These are phyloP conservation scores for Columba livia DNA, from an alignment of 2,113 vertebrate genomes.

Conservation along the genomic window DNA sequence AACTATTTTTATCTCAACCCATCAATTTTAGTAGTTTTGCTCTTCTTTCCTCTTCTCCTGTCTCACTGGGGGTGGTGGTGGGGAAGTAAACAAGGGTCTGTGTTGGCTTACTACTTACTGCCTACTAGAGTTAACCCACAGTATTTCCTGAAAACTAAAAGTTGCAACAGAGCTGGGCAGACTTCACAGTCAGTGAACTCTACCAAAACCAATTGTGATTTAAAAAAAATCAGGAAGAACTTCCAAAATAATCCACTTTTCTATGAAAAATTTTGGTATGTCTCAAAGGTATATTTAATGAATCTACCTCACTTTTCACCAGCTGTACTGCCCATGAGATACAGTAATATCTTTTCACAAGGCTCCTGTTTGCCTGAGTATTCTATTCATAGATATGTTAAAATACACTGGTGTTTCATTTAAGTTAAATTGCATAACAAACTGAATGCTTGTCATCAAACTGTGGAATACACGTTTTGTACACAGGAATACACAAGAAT, in stretches of 20 bases:
- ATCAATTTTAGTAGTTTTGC: background rate
- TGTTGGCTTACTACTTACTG: background rate
- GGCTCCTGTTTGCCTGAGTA: background rate
- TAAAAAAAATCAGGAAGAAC: background rate
- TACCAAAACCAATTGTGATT: background rate
- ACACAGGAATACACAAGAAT: background rate
- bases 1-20: background rate
- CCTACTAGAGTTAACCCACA: background rate
- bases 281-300: background rate
- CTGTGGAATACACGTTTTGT: background rate
- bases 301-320: background rate
- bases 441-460: background rate
- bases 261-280: background rate
- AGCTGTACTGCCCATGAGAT: background rate
- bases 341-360: background rate
- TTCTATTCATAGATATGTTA: background rate
- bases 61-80: too few species aligned
- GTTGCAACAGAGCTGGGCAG: background rate
- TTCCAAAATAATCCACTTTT: background rate
- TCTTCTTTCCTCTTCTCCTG: background rate
- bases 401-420: background rate
- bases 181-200: background rate
- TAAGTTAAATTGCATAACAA: background rate
- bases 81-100: rapidly evolving
- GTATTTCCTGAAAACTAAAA: background rate